phyloP scores from a whole-genome alignment of 2,797 vertebrate species.

The Taeniopygia guttata region DNA sequence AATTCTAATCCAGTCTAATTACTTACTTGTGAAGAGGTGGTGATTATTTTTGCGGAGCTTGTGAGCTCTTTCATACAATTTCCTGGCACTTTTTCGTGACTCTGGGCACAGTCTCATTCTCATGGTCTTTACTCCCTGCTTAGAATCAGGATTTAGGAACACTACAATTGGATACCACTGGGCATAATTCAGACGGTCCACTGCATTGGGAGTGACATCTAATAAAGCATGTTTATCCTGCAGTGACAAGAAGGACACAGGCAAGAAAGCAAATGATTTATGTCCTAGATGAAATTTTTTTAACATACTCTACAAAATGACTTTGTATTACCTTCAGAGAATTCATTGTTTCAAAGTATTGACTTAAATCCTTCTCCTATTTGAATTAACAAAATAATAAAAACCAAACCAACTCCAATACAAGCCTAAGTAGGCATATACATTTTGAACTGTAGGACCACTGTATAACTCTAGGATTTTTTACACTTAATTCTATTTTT shows the following conservation, averaged over 20 bases:
- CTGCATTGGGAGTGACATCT: constrained; percentile 97
- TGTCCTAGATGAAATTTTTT: not conserved
- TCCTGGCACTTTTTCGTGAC: constrained; percentile 96
- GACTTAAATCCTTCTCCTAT: not conserved
- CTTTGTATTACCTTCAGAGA: not conserved
- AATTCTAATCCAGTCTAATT: not conserved
- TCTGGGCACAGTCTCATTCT: constrained; percentile 93
- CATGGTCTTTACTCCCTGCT: constrained; percentile 99
- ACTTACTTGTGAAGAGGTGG: constrained; percentile 98
- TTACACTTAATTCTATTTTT: not conserved
- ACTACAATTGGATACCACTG: constrained; percentile 99
- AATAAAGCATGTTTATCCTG: constrained; percentile 98
- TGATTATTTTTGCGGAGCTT: constrained; percentile 99
- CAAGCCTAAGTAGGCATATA: not conserved
- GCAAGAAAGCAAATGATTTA: not conserved
- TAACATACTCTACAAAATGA: not conserved
- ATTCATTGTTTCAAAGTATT: not conserved
- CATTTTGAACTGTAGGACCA: not conserved
- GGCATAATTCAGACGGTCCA: constrained; percentile 97
- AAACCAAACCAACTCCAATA: not conserved
- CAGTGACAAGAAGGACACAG: not conserved
- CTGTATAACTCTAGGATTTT: not conserved
- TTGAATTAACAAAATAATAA: not conserved
- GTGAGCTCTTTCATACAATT: constrained; percentile 95
- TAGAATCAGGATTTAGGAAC: constrained; percentile 96